These are phyloP conservation scores for Diadema setosum DNA, from an alignment of 35 echinoderm and acorn worm species.

Conservation along the genomic window DNA sequence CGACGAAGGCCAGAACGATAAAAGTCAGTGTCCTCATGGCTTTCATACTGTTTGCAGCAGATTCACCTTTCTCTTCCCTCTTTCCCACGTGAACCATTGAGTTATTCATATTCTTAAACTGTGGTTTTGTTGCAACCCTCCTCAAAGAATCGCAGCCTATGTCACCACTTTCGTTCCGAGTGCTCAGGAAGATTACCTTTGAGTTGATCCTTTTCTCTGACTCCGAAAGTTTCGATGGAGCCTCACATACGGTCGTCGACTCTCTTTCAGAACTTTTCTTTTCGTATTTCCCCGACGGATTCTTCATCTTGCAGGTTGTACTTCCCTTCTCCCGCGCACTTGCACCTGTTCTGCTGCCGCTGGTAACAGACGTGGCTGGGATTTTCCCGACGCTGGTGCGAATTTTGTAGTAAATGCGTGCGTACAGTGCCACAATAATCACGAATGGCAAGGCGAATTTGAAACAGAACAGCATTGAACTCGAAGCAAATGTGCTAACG, in stretches of 20 bases:
- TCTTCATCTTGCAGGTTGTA: no score
- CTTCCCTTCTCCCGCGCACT: no score
- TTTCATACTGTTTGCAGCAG: neutral
- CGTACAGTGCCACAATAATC: no score
- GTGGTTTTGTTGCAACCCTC: neutral
- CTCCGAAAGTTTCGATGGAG: neutral
- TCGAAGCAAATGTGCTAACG: no score
- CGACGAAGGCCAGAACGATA: neutral
- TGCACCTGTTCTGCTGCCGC: neutral
- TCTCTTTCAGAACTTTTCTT: no score
- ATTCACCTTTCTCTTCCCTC: neutral
- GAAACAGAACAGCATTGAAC: neutral
- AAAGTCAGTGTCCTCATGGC: neutral
- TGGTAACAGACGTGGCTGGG: no score
- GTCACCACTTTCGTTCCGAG: neutral
- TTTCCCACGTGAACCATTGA: neutral
- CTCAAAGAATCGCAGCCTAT: neutral
- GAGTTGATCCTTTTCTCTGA: neutral
- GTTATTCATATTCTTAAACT: neutral
- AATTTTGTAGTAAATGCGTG: no score
- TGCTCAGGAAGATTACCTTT: no score
- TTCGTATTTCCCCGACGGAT: no score
- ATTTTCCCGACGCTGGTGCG: no score
- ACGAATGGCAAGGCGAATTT: neutral
- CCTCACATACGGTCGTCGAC: no score